Evolutionary conservation across 2,113 vertebrate species (phyloP).

Genomic region (Mungos mungo): DNA sequence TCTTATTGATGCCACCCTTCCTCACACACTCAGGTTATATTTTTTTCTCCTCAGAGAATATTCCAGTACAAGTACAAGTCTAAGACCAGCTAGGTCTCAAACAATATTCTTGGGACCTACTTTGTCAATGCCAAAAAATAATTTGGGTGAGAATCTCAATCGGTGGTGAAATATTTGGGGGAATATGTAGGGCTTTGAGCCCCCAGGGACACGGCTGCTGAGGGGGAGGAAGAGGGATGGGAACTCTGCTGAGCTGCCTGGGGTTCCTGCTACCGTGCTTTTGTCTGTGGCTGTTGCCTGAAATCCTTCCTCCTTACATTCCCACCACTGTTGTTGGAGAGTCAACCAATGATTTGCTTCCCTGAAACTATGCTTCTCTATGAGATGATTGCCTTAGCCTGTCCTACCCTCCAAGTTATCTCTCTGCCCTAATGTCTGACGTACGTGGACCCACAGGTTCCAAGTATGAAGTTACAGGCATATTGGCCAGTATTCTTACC

Average conservation of each 20-base stretch:
- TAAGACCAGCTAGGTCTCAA: background rate
- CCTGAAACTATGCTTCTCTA: background rate
- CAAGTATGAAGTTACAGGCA: background rate
- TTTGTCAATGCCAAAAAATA: background rate
- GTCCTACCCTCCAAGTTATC: background rate
- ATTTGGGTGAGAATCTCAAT: background rate
- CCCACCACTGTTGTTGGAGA: background rate
- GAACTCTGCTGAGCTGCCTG: background rate
- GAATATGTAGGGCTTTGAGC: background rate
- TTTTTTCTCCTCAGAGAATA: background rate
- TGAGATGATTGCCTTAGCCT: background rate
- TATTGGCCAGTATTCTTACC: background rate
- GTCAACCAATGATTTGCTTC: background rate
- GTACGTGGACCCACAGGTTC: background rate
- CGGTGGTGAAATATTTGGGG: background rate
- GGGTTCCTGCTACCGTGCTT: background rate
- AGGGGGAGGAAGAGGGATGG: background rate
- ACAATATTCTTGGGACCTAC: background rate
- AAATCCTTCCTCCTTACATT: background rate
- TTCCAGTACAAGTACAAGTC: background rate
- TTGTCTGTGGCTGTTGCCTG: background rate
- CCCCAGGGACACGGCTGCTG: background rate
- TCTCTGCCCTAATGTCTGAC: background rate
- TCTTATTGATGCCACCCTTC: background rate
- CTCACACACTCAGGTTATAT: background rate